Percentiles rank a stretch among this genome's conserved stretches.
Evolutionary conservation across 2,113 vertebrate genomes (phyloP).

Genomic region (Arvicanthis niloticus): DNA sequence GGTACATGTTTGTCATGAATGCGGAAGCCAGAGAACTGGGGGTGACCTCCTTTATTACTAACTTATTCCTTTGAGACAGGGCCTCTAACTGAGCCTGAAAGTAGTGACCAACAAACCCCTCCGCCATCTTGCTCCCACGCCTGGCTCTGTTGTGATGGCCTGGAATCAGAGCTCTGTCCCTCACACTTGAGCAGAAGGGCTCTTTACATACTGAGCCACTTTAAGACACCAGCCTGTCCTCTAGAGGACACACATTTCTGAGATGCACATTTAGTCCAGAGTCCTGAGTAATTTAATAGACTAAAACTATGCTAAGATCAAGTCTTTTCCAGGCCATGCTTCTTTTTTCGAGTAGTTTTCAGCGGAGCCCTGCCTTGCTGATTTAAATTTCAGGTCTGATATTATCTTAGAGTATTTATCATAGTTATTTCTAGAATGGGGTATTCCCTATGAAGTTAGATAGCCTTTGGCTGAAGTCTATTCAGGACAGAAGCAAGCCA

Average conservation of each 20-base stretch:
- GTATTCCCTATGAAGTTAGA: not conserved
- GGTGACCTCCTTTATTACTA: not conserved
- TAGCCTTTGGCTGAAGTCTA: not conserved
- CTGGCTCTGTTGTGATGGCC: not conserved
- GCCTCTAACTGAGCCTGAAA: not conserved
- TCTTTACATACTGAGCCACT: not conserved
- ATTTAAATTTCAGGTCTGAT: not conserved
- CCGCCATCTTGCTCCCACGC: rapidly evolving
- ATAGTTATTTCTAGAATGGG: not conserved
- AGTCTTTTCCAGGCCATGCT: constrained; percentile 11
- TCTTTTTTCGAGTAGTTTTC: constrained; percentile 16
- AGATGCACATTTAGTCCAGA: constrained; percentile 1
- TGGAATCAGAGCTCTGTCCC: not conserved
- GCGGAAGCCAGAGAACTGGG: not conserved
- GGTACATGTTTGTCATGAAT: not conserved
- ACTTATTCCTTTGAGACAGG: not conserved
- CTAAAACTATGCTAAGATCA: constrained; percentile 11
- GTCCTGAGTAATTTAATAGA: constrained; percentile 9
- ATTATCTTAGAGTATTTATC: not conserved
- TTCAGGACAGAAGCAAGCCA: not conserved
- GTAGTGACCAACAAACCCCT: not conserved
- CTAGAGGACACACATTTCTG: not conserved
- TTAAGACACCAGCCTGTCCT: constrained; percentile 39
- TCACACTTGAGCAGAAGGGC: not conserved
- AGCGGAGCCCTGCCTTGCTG: not conserved